Evolutionary conservation across 2,797 vertebrate genomes (phyloP), one percentile per base, ranked within the genome.

Genomic region (Enteromius trimaculatus): DNA sequence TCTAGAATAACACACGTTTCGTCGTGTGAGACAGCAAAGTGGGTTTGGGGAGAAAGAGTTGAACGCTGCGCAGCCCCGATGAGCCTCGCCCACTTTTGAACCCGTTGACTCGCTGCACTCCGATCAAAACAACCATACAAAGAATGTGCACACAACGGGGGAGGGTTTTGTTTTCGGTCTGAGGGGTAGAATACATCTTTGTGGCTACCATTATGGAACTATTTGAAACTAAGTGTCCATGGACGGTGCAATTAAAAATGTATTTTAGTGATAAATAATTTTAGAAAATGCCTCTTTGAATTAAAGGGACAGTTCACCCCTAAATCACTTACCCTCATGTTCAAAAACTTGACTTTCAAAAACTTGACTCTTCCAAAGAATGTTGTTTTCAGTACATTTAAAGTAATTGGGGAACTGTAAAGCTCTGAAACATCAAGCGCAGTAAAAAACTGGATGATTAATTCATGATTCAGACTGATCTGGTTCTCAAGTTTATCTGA

Each of bases 11-110:
- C 29, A 31, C 7, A 1, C 47, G 9, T 26, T 53, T 39, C 1
- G 60, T 66, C 58, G 68, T 44, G 84, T 26, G 10, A 19, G 21
- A 37, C 53, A 17, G 26, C 31, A 14, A 10, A 2, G n/a, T 17
- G 47, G 26, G 62, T 78, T 49, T 58, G 58, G 31, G 60, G 75
- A 74, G 69, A 44, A 6, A n/a, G 85, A 88, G 55, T 79, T 65
- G 74, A 72, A 83, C 58, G 53, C 62, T n/a, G 55, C 83, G 74
- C 79, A 76, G 81, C 64, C 85, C 77, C 81, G 29, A 64, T 2
- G 80, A 89, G 90, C 92, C 93, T 81, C 94, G 92, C 94, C 94
- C 93, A 93, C 92, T 70, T 9, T 64, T 92, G 93, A 94, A 95
- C 94, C 84, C 93, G 19, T 1, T 94, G 94, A 94, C 94, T 92